phyloP scores from a whole-genome alignment of 2,113 vertebrate genomes.

The Sturnus vulgaris region DNA sequence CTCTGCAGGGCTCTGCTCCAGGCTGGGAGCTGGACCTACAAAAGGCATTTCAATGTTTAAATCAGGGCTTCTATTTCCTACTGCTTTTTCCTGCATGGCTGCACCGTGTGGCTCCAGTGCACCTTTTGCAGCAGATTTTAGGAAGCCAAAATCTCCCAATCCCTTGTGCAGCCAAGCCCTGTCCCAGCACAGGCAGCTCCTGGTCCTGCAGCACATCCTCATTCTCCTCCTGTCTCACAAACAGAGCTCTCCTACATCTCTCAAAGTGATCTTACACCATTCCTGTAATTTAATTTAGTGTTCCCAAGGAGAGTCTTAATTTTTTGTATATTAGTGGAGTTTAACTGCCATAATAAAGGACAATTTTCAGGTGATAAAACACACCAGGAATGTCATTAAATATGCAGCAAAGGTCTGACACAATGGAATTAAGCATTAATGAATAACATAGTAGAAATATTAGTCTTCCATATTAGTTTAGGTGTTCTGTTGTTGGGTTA shows the following conservation, averaged over 20 bases:
- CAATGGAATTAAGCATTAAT: constrained; percentile 31
- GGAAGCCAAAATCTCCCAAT: background rate
- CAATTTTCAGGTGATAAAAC: constrained; percentile 48
- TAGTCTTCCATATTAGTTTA: constrained; percentile 43
- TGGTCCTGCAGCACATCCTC: background rate
- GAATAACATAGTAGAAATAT: constrained; percentile 11
- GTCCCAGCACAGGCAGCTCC: background rate
- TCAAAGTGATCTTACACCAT: background rate
- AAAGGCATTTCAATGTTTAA: background rate
- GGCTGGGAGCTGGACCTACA: background rate
- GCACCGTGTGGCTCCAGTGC: background rate
- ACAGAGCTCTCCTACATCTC: background rate
- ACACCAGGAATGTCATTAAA: constrained; percentile 1
- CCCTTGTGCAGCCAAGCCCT: background rate
- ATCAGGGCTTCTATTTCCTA: background rate
- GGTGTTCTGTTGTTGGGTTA: background rate
- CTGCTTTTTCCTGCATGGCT: background rate
- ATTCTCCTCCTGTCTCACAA: background rate
- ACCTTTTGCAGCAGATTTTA: background rate
- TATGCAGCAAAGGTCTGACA: background rate
- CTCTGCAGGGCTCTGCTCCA: background rate
- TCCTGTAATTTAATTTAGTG: constrained; percentile 9
- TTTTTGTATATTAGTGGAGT: constrained; percentile 28
- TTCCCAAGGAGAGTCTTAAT: constrained; percentile 16
- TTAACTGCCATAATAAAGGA: constrained; percentile 55